Percentiles rank a stretch among this genome's conserved stretches.
Conservation (phyloP, 2,888 invertebrate genomes). For the Phalera bucephala region DNA sequence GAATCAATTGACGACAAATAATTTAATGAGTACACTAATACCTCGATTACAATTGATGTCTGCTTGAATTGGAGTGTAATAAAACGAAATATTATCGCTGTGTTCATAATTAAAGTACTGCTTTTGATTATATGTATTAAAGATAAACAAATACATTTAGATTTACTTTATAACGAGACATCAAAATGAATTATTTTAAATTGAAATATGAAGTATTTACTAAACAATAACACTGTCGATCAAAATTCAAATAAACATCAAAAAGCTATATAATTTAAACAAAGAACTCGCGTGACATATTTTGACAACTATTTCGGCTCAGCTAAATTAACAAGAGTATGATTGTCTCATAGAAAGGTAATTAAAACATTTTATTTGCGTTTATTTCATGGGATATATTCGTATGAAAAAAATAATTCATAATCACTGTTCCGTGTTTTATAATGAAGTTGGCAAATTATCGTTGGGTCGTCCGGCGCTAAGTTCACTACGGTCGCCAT, state of each 20-base stretch:
- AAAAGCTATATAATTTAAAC: no score
- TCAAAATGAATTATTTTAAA: no score
- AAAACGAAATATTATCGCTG: not conserved
- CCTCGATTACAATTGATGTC: not conserved
- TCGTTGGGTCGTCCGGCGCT: constrained; percentile 38
- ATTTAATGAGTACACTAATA: no score
- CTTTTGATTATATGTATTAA: no score
- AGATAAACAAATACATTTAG: no score
- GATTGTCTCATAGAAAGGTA: constrained; percentile 68
- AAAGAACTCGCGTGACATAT: constrained; percentile 43
- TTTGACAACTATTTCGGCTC: constrained; percentile 72
- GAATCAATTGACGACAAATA: no score
- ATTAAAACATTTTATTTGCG: constrained; percentile 40
- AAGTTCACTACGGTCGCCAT: constrained; percentile 77
- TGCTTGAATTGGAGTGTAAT: not conserved
- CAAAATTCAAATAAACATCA: no score
- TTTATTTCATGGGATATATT: constrained; percentile 31
- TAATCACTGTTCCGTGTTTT: constrained; percentile 47
- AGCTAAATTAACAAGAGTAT: constrained; percentile 80
- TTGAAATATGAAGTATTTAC: not conserved
- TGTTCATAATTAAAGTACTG: constrained; percentile 16
- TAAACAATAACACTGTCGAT: not conserved
- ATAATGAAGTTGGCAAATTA: constrained; percentile 58
- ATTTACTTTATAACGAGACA: no score
- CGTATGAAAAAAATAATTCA: constrained; percentile 24